A percentile compares a stretch with the other conserved stretches of the same genome.
Evolutionary conservation across 2,888 invertebrate genomes (phyloP).

Genomic region (Ectemnius lituratus): DNA sequence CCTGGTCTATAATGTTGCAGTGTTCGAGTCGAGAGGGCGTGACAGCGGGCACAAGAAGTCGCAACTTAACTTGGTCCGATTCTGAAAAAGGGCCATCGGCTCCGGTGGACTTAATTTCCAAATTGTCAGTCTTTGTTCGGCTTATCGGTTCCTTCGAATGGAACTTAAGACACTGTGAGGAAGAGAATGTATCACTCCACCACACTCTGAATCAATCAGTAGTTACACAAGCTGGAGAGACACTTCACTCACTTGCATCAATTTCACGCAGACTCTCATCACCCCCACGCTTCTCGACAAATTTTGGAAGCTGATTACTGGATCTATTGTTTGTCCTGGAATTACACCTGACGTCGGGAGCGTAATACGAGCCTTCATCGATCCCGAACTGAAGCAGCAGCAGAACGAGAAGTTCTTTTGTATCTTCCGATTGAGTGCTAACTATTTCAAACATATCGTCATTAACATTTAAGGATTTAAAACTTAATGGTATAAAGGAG

Average conservation of each 20-base stretch:
- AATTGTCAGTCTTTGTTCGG: neutral
- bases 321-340: slow-evolving; percentile 85
- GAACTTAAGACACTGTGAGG: slow-evolving; percentile 80
- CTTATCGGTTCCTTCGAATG: slow-evolving; percentile 76
- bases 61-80: neutral
- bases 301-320: slow-evolving; percentile 82
- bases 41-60: slow-evolving; percentile 41
- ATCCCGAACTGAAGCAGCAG: slow-evolving; percentile 85
- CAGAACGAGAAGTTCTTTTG: slow-evolving; percentile 78
- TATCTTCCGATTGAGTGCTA: slow-evolving; percentile 40
- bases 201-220: neutral
- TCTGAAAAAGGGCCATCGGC: slow-evolving; percentile 2
- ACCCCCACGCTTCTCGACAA: slow-evolving; percentile 83
- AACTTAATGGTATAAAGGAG: no score
- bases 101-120: neutral
- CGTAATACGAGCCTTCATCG: slow-evolving; percentile 80
- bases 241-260: slow-evolving; percentile 47
- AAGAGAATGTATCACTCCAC: neutral
- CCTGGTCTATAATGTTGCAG: slow-evolving; percentile 47
- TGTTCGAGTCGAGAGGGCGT: slow-evolving; percentile 44
- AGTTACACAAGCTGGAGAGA: neutral
- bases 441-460: slow-evolving; percentile 27
- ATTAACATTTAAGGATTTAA: neutral
- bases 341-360: slow-evolving; percentile 72
- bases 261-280: slow-evolving; percentile 38